Conservation (phyloP, 2,797 vertebrate species). For the Oryzias dopingdopingensis region DNA sequence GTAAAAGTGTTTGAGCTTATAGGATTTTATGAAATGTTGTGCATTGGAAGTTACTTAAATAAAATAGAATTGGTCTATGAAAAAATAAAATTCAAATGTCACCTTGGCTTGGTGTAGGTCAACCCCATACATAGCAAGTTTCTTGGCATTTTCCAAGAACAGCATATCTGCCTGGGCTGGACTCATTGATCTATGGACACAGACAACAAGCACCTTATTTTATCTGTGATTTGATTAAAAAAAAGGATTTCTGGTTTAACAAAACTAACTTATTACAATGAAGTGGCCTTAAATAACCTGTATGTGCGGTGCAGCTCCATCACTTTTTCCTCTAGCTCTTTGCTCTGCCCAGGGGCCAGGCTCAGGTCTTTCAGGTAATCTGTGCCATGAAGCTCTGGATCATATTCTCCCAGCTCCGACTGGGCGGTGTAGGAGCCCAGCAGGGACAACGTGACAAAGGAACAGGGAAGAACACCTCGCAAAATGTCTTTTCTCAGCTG, state of each 20-base stretch:
- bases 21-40: conserved; percentile 1
- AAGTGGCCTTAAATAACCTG: conserved; percentile 70
- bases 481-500: conserved; percentile 94
- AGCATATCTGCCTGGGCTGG: conserved; percentile 93
- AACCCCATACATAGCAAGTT: conserved; percentile 95
- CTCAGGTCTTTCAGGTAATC: conserved; percentile 88
- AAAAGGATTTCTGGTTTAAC: background rate
- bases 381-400: conserved; percentile 84
- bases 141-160: conserved; percentile 97
- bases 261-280: background rate
- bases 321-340: conserved; percentile 94
- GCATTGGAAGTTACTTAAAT: background rate
- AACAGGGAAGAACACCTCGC: conserved; percentile 87
- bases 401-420: conserved; percentile 94
- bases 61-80: background rate
- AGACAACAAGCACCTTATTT: background rate
- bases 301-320: conserved; percentile 93
- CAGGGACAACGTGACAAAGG: conserved; percentile 91
- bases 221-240: background rate
- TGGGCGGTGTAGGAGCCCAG: conserved; percentile 93
- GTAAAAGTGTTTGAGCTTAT: conserved; percentile 1
- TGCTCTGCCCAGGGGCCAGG: conserved; percentile 89
- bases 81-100: background rate
- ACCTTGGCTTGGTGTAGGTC: conserved; percentile 98
- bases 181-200: conserved; percentile 86